Base-by-base conservation (phyloP, 2,888 invertebrate genomes). In the Apamea epomidion region DNA sequence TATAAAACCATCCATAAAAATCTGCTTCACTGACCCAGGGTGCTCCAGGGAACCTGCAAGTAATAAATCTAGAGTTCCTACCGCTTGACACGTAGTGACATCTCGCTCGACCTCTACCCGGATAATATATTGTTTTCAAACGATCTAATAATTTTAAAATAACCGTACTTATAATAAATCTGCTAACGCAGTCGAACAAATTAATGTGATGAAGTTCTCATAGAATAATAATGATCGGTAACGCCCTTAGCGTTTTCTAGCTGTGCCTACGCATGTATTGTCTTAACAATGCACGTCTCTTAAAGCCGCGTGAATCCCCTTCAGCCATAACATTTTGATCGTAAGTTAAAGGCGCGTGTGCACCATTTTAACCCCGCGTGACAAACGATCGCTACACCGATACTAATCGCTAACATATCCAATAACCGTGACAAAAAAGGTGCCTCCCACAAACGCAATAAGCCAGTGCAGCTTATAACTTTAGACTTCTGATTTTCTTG, bases 11-110 rank as follows among this genome's bases (percentile, higher is more conserved):
- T 25, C 21, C 21, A n/a, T 64, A 65, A 72, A 54, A 78, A 25
- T 54, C 16, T 62, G 62, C 54, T 72, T 51, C 25, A 29, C 69
- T 29, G 29, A 37, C 25, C 45, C 25, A 54, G 60, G 16, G 12
- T 54, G 25, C 65, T 51, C 42, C 32, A 70, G 74, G 69, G 70
- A 80, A 37, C 14, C 29, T 51, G 60, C 48, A 64, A 54, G 65
- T 65, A 83, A 84, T 84, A 84, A 84, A 82, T 82, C 79, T 82
- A 60, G 48, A 70, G 73, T 78, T 78, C 48, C 70, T 62, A 65
- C 58, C 37, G 73, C 60, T 82, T 83, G 84, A 83, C 82, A 74
- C 51, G 73, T 65, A 73, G 65, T n/a, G n/a, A 70, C 51, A 37
- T 60, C 42, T 70, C 54, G 60, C n/a, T 83, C 45, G 68, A 58